Evolutionary conservation across 2,888 invertebrate species (phyloP), one percentile per base, ranked within the genome.

Genomic region (Rugalucina vietnamica): DNA sequence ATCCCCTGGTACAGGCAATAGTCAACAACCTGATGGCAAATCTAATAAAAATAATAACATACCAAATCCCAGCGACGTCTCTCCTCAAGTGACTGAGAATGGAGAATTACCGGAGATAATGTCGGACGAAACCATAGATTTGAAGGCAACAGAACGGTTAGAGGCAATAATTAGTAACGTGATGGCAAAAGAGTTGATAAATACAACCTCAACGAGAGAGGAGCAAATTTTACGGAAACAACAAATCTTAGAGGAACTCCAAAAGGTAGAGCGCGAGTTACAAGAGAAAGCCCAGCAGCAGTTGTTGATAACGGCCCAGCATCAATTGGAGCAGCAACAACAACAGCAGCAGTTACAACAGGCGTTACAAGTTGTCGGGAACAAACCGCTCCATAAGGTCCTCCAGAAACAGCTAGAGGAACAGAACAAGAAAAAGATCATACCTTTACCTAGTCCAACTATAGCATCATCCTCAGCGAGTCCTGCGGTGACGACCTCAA

Each of bases 261-360:
- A 97, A 96, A 96, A 96, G 95, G 97, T 97, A 84, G 97, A 97
- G 93, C 95, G 96, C 88, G 97, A 97, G 91, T 94, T 97, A 84
- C 96, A 96, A 89, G 97, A 97, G 91, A 95, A 97, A 83, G 94
- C 94, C 24, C 94, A 95, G 81, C 92, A 92, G n/a, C 95, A 94
- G 88, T 87, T 93, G 43, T 84, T 93, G 50, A 88, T 94, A n/a
- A 92, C 90, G 87, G 90, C 92, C 90, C 93, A 93, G 69, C 90
- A 91, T 70, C 91, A 91, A 71, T 84, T 91, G 76, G 92, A 93
- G 76, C 93, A 93, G 74, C 92, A 92, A 34, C 93, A 93, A 74
- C 92, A 91, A 34, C 88, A 89, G 57, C 89, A 90, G 43, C 89
- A 88, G 27, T 50, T 89, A 78, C 91, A 91, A 43, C 91, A 91